These are phyloP conservation scores for Tretioscincus oriximinensis DNA, from an alignment of 2,113 vertebrate species.

Conservation along the genomic window DNA sequence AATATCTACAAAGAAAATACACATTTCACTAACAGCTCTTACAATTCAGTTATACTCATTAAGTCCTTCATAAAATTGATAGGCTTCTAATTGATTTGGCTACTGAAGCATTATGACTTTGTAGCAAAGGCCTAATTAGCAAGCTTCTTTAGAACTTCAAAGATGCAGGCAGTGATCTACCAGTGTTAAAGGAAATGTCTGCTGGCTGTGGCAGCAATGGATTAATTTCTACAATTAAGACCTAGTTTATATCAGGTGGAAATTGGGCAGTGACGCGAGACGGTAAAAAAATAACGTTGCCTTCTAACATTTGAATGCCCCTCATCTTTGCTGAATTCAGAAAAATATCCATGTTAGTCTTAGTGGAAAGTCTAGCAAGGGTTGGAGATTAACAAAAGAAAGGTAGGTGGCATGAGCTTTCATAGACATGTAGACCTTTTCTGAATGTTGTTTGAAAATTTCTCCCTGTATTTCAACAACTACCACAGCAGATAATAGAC, in stretches of 20 bases:
- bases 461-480: not conserved
- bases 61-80: constrained; percentile 59
- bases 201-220: not conserved
- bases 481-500: not conserved
- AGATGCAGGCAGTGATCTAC: constrained; percentile 24
- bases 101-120: constrained; percentile 50
- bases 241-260: not conserved
- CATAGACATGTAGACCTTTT: not conserved
- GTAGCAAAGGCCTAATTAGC: constrained; percentile 20
- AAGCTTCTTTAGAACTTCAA: constrained; percentile 19
- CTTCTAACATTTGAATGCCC: not conserved
- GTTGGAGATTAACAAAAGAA: no score
- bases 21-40: constrained; percentile 54
- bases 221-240: not conserved
- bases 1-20: constrained; percentile 47
- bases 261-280: not conserved
- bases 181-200: not conserved
- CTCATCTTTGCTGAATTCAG: not conserved
- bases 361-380: no score
- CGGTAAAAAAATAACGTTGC: not conserved
- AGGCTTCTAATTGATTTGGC: constrained; percentile 44
- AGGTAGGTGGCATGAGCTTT: no score
- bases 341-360: no score
- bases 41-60: constrained; percentile 56
- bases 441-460: not conserved